Evolutionary conservation across 2,888 invertebrate species (phyloP), one percentile per base, ranked within the genome.

Genomic region (Drosophila diplacantha): DNA sequence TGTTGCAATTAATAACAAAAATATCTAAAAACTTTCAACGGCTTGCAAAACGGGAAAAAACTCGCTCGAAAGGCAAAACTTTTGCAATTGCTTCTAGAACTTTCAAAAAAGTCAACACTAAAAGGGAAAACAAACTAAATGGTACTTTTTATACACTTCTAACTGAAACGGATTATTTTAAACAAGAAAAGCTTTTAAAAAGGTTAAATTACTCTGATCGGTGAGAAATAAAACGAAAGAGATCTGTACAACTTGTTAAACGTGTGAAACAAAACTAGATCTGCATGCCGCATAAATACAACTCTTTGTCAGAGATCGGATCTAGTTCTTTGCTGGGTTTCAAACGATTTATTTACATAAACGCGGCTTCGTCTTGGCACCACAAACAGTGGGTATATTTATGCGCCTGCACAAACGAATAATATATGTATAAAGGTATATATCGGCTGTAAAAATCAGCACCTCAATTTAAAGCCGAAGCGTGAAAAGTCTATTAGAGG

Each of bases 381-480:
- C 59, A 32, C 46, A 61, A 43, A 22, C 31, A 50, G 29, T 35
- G 16, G n/a, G 29, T 14, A 46, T 55, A 38, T 59, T 53, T 52
- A 53, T 51, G 31, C 18, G 22, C 31, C 16, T 52, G 37, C 34
- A 58, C 41, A 32, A 58, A 43, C n/a, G 49, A 34, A 62, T 26
- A 24, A 29, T 29, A 44, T 29, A 44, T 44, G 7, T 22, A 43
- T 26, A 14, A 1, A 8, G n/a, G 5, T 29, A 29, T 81, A 83
- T 79, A 78, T 78, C 84, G 63, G 66, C 76, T 66, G 76, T 58
- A 71, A 69, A 72, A 81, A 83, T 83, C 78, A 78, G 74, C 84
- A 69, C 78, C 74, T 83, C 84, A 81, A 79, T 75, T 84, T 82
- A 82, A 79, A 79, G 71, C 74, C 82, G 58, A 79, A 83, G 78